These are phyloP conservation scores for Cephalopachus bancanus DNA, from an alignment of 2,797 vertebrate genomes.

Conservation along the genomic window DNA sequence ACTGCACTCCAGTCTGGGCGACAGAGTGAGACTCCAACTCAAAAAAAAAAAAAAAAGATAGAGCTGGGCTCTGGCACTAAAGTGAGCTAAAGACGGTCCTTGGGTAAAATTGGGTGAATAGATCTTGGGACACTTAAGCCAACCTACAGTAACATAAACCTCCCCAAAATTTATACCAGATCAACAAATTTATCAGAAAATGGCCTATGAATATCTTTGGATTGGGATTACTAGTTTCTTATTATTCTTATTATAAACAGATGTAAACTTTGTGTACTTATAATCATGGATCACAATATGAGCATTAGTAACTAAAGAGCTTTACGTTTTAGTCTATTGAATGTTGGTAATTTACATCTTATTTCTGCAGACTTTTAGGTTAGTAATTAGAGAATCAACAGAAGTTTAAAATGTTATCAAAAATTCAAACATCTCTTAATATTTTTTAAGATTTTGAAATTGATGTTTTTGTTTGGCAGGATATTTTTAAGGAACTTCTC, in stretches of 20 bases:
- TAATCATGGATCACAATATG: background rate
- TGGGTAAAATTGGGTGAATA: background rate
- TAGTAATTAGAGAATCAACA: background rate
- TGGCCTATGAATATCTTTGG: background rate
- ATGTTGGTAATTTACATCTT: background rate
- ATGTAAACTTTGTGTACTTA: background rate
- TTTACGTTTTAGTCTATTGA: background rate
- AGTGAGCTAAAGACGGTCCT: background rate
- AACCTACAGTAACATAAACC: background rate
- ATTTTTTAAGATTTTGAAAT: conserved; percentile 69
- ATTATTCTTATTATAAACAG: conserved; percentile 25
- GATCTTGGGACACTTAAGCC: background rate
- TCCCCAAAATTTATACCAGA: background rate
- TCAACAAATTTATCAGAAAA: background rate
- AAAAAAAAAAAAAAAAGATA: no score
- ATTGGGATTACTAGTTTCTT: conserved; percentile 43
- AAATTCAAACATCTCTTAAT: conserved; percentile 2
- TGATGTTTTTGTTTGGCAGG: conserved; percentile 51
- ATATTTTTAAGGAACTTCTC: conserved; percentile 21
- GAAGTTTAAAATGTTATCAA: conserved; percentile 29
- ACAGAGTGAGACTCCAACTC: no score
- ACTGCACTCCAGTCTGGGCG: no score
- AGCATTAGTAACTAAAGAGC: background rate
- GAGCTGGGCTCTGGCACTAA: background rate
- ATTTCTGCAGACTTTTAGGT: background rate